Percentiles rank a stretch among this genome's conserved stretches.
These are phyloP conservation scores for Margarornis squamiger DNA, from an alignment of 2,797 vertebrate genomes.

Conservation along the genomic window DNA sequence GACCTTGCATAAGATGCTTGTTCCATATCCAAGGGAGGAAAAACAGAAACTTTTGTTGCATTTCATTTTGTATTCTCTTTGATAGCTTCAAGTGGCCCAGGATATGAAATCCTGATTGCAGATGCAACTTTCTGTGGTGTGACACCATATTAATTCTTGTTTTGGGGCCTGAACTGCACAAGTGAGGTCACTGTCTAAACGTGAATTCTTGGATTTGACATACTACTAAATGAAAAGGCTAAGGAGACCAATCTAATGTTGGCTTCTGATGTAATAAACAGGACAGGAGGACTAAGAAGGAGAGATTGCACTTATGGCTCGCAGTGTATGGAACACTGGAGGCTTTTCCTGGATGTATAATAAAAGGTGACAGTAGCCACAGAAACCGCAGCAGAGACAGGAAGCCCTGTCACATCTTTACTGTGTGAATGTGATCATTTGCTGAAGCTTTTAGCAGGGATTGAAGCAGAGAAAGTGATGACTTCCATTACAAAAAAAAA, in stretches of 20 bases:
- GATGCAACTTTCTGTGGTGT: background rate
- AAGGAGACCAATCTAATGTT: background rate
- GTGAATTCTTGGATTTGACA: background rate
- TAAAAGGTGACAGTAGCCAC: constrained; percentile 49
- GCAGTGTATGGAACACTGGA: background rate
- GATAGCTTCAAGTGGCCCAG: background rate
- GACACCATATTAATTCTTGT: background rate
- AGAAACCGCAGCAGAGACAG: constrained; percentile 18
- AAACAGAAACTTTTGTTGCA: background rate
- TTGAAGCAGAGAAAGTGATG: background rate
- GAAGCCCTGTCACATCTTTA: constrained; percentile 41
- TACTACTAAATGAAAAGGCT: background rate
- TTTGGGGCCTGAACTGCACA: background rate
- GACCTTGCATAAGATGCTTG: background rate
- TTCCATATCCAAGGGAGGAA: background rate
- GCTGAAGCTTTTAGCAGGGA: background rate
- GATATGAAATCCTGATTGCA: background rate
- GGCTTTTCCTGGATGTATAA: constrained; percentile 13
- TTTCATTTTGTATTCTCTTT: background rate
- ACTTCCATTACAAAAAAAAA: background rate
- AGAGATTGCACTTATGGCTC: background rate
- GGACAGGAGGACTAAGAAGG: background rate
- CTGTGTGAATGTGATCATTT: background rate
- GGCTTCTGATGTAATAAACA: background rate
- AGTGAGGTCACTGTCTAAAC: background rate